Percentiles rank a stretch among this genome's conserved stretches.
Evolutionary conservation across 2,797 vertebrate genomes (phyloP).

Genomic region (Semotilus atromaculatus): DNA sequence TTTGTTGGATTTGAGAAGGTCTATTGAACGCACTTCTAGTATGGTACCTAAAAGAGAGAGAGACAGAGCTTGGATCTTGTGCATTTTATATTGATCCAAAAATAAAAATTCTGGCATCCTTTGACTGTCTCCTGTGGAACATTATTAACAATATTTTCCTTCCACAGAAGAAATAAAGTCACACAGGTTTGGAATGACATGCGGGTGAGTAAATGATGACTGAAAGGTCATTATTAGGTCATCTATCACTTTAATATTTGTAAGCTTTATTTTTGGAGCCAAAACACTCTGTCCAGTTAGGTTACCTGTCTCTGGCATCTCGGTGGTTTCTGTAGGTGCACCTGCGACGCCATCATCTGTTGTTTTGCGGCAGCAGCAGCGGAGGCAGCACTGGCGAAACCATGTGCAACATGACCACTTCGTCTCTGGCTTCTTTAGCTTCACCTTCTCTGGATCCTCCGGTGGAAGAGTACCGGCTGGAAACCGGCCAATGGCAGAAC

Average conservation of each 20-base stretch:
- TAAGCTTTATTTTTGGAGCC: neutral
- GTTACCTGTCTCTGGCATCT: neutral
- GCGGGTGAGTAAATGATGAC: neutral
- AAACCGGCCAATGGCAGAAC: conserved; percentile 72
- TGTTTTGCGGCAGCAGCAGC: conserved; percentile 57
- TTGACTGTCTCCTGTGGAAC: neutral
- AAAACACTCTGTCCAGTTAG: neutral
- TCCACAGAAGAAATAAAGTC: neutral
- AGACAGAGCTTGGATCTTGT: neutral
- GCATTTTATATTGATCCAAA: neutral
- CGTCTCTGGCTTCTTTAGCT: neutral
- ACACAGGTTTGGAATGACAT: neutral
- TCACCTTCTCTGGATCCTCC: conserved; percentile 56
- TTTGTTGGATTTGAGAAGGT: conserved; percentile 78
- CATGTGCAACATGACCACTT: conserved; percentile 62
- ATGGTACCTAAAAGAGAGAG: conserved; percentile 73
- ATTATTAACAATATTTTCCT: neutral
- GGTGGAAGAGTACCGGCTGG: conserved; percentile 65
- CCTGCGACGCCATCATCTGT: conserved; percentile 37
- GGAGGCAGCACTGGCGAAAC: conserved; percentile 65
- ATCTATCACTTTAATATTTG: neutral
- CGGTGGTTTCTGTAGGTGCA: neutral
- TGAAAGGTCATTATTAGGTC: neutral
- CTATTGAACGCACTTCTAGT: conserved; percentile 78
- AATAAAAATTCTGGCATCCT: neutral